These are phyloP conservation scores for Drosophila bunnanda DNA, from an alignment of 2,888 invertebrate genomes.

Conservation along the genomic window DNA sequence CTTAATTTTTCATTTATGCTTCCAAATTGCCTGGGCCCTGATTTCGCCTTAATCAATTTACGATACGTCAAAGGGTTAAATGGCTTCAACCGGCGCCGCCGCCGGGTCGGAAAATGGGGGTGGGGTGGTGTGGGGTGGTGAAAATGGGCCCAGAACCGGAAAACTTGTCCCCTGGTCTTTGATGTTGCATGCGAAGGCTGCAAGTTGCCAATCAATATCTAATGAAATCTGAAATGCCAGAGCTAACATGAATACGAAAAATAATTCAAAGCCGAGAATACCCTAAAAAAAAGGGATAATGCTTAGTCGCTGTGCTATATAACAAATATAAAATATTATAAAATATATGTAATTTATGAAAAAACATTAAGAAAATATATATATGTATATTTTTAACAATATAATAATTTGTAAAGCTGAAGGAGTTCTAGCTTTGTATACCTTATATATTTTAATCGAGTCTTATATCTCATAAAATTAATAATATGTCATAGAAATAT, in stretches of 20 bases:
- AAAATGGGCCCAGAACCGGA: conserved; percentile 1
- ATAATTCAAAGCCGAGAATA: not conserved
- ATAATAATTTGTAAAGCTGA: too few species aligned
- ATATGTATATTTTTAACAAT: too few species aligned
- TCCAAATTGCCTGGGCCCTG: conserved; percentile 15
- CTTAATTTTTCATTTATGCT: conserved; percentile 27
- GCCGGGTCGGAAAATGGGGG: not conserved
- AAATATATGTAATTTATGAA: too few species aligned
- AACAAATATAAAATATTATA: not conserved
- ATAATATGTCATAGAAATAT: too few species aligned
- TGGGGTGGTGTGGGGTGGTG: not conserved
- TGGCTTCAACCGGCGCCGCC: conserved; percentile 6
- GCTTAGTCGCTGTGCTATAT: too few species aligned
- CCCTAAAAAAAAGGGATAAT: not conserved
- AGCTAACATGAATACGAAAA: conserved; percentile 3
- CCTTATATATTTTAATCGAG: too few species aligned
- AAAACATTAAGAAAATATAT: too few species aligned
- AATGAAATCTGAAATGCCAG: conserved; percentile 38
- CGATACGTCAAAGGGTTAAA: conserved; percentile 23
- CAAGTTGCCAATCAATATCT: conserved; percentile 53
- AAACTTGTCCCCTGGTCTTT: conserved; percentile 15
- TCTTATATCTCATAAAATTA: too few species aligned
- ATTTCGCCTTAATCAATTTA: conserved; percentile 34
- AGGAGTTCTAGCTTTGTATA: too few species aligned
- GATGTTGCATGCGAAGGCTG: conserved; percentile 20